Base-by-base conservation (phyloP, 2,888 invertebrate species). In the Cremastinae sp. region DNA sequence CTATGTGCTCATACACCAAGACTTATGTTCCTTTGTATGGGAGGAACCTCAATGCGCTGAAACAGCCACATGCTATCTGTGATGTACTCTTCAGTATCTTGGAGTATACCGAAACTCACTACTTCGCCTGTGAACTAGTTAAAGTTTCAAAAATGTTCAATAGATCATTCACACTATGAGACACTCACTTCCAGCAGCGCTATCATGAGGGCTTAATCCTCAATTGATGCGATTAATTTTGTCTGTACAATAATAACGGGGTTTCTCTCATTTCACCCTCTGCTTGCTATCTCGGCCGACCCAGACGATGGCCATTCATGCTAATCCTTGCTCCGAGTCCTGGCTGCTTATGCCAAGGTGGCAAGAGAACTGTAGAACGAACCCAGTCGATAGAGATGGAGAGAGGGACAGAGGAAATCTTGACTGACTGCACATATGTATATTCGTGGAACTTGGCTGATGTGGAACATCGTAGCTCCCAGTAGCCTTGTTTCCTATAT, bases 141-240 rank as follows among this genome's bases (percentile, higher is more conserved):
- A n/a, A n/a, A n/a, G n/a, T n/a, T n/a, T n/a, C n/a, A n/a, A n/a
- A n/a, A n/a, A n/a, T n/a, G n/a, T n/a, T n/a, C n/a, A n/a, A n/a
- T n/a, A n/a, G n/a, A n/a, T n/a, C n/a, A n/a, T 35, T 53, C 35
- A 22, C 5, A 39, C 14, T n/a, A 16, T 18, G 62, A 20, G 3
- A 12, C 37, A 2, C 47, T 9, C 39, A 37, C 20, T 1, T 35
- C 7, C 35, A 58, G 61, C 79, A 82, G 81, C 84, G 83, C 83
- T 81, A 84, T 85, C 81, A 81, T 78, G 75, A 78, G 41, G 61
- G 79, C 16, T 55, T 86, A 85, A 87, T 86, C 84, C 78, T 78
- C 84, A 82, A 84, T 83, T 81, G 84, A 83, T 81, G 83, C 84
- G 83, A 87, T 86, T 86, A 87, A 87, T 87, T 85, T 86, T 81